Base-by-base conservation (phyloP, 2,113 vertebrate species). In the Pongo abelii region DNA sequence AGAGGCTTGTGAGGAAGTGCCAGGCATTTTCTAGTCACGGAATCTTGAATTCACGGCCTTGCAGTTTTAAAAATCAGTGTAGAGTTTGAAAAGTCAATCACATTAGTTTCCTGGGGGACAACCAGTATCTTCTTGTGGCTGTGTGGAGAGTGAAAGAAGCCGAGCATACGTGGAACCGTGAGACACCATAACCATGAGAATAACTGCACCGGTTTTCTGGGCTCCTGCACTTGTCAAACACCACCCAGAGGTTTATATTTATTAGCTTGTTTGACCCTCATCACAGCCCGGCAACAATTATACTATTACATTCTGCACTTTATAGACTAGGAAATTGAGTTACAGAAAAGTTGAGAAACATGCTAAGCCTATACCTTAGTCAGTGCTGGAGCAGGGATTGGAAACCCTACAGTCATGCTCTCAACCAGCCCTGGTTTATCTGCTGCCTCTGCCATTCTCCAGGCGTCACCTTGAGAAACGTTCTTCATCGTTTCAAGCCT, bases 121-220 rank as follows among this genome's bases (percentile, higher is more conserved):
- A 18, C 8, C 18, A 12, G 5, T 23, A 9, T 80, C 86, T 90
- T 64, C 75, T 94, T 6, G 0, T 23, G 11, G 35, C 40, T 23
- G 2, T 35, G 17, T 40, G 9, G 3, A 3, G 2, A 13, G 12
- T 57, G 50, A 48, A 79, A 77, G 32, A 27, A 38, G 25, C 5
- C 22, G 3, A 32, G 17, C 1, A 1, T 2, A 52, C 8, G 10
- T 16, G 2, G 17, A 12, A 55, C 40, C 3, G 9, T 3, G 40
- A 84, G 18, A 40, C 23, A 10, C 38, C 6, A 50, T 2, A 35
- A 7, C 40, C n/a, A 9, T 8, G 0, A 20, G 9, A n/a, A 32
- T 6, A 55, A 16, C 0, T 57, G 22, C 5, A 79, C 32, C 30
- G 5, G 30, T 72, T 50, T 75, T 38, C 16, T 5, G n/a, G 67